These are phyloP conservation scores for Capitella teleta DNA, from an alignment of 1,140 invertebrate genomes.

Conservation along the genomic window DNA sequence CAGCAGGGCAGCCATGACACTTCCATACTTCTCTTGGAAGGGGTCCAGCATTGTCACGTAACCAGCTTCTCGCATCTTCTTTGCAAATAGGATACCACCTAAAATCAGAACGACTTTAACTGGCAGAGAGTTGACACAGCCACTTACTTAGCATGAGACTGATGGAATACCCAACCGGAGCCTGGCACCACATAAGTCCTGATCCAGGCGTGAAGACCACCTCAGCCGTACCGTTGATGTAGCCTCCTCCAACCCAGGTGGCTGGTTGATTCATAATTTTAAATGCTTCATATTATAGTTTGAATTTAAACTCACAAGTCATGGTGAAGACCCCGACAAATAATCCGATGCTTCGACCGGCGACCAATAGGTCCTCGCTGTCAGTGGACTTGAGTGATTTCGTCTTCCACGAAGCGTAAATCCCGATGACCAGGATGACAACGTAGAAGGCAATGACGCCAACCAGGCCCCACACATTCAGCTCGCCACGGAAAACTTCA, in stretches of 20 bases:
- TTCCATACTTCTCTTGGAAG: no score
- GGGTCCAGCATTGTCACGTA: no score
- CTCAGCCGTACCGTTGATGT: constrained; percentile 97
- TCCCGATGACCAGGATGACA: constrained; percentile 22
- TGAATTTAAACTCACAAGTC: constrained; percentile 69
- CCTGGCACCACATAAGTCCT: constrained; percentile 83
- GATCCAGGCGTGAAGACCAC: constrained; percentile 73
- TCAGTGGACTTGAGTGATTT: constrained; percentile 53
- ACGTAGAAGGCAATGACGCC: constrained; percentile 27
- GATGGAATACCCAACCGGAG: constrained; percentile 92
- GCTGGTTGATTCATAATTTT: constrained; percentile 48
- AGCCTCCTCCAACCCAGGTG: constrained; percentile 98
- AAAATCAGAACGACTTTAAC: no score
- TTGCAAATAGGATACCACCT: no score
- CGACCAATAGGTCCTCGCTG: constrained; percentile 64
- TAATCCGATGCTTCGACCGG: constrained; percentile 84
- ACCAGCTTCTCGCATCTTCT: no score
- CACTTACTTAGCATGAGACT: constrained; percentile 64
- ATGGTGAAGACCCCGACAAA: constrained; percentile 97
- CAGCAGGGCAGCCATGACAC: no score
- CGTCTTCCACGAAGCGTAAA: constrained; percentile 37
- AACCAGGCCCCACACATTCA: constrained; percentile 55
- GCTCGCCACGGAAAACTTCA: constrained; percentile 44
- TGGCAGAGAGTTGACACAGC: no score
- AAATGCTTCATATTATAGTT: neutral